Evolutionary conservation across 2,888 invertebrate species (phyloP).

Genomic region (Emmelina monodactyla): DNA sequence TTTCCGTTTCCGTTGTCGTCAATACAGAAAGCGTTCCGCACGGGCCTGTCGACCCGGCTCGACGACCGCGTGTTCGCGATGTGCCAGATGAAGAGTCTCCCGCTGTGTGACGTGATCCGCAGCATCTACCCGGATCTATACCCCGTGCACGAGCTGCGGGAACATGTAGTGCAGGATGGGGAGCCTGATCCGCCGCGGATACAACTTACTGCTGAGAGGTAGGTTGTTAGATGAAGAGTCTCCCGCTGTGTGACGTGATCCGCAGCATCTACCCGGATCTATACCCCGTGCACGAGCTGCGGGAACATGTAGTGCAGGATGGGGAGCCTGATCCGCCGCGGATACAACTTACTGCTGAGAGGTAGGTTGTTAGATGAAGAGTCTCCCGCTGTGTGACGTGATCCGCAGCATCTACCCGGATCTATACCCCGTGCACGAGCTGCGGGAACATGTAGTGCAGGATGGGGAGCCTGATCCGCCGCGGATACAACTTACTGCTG

Average conservation of each 20-base stretch:
- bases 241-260: constrained; percentile 82
- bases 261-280: constrained; percentile 91
- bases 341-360: constrained; percentile 85
- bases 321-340: constrained; percentile 72
- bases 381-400: constrained; percentile 79
- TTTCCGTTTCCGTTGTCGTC: too few species aligned
- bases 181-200: constrained; percentile 76
- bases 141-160: constrained; percentile 75
- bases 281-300: constrained; percentile 82
- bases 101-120: constrained; percentile 81
- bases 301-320: constrained; percentile 23
- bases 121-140: constrained; percentile 92
- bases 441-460: constrained; percentile 36
- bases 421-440: constrained; percentile 84
- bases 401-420: constrained; percentile 91
- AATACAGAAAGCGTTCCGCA: constrained; percentile 83
- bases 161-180: constrained; percentile 24
- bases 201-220: constrained; percentile 85
- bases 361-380: constrained; percentile 84
- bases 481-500: constrained; percentile 84
- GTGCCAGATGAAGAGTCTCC: constrained; percentile 91
- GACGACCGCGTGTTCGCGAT: constrained; percentile 94
- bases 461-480: constrained; percentile 70
- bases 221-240: constrained; percentile 73
- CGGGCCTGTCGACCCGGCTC: constrained; percentile 85